These are phyloP conservation scores for Aegotheles bennettii DNA, from an alignment of 2,113 vertebrate species.

Conservation along the genomic window DNA sequence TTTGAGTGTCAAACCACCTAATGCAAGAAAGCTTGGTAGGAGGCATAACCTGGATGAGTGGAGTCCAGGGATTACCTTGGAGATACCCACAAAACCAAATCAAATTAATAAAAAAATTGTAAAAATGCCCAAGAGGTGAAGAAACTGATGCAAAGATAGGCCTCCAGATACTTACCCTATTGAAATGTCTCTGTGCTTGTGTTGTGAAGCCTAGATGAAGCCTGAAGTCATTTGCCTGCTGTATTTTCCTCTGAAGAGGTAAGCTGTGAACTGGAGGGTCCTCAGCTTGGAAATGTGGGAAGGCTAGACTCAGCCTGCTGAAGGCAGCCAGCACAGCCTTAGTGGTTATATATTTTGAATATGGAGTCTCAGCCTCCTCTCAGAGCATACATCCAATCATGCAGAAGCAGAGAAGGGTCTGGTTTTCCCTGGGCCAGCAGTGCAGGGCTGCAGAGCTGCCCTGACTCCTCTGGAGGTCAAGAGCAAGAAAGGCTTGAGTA, in stretches of 20 bases:
- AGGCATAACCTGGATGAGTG: not conserved
- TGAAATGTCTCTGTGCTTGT: not conserved
- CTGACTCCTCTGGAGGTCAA: not conserved
- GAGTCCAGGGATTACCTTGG: not conserved
- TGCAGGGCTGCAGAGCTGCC: not conserved
- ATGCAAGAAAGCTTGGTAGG: not conserved
- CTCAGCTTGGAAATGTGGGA: not conserved
- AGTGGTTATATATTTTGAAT: not conserved
- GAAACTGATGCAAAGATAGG: not conserved
- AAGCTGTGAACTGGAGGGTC: not conserved
- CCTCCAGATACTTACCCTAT: not conserved
- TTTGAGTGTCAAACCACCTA: not conserved
- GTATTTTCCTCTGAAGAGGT: not conserved
- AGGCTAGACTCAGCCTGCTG: not conserved
- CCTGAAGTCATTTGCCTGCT: not conserved
- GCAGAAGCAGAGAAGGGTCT: not conserved
- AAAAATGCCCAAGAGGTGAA: not conserved
- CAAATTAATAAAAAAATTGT: not conserved
- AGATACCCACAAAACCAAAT: not conserved
- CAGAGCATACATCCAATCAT: fast-evolving
- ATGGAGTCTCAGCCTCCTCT: not conserved
- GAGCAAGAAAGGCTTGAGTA: not conserved
- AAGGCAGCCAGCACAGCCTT: not conserved
- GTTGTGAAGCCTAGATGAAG: not conserved
- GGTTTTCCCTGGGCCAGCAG: not conserved